Evolutionary conservation across 2,888 invertebrate genomes (phyloP), one percentile per base, ranked within the genome.

Genomic region (Matsumyia berberina): DNA sequence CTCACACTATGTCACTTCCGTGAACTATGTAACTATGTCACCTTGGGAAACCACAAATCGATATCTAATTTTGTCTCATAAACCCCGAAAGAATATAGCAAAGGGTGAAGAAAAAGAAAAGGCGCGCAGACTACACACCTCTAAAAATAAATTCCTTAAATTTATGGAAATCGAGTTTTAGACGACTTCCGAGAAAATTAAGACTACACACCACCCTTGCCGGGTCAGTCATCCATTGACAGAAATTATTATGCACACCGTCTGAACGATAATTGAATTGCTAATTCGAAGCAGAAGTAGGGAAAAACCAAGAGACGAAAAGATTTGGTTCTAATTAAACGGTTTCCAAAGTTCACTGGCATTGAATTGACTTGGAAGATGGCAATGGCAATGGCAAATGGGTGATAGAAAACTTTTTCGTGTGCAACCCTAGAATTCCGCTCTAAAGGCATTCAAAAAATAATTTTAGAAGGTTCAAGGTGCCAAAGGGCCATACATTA

Each of bases 1-100:
- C 67, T 73, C 37, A 64, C 67, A 69, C 33, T 57, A 35, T 51
- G 73, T 39, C 46, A 66, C 62, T 73, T 55, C 31, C 44, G 29
- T 11, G 42, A 42, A 42, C 69, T 44, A 66, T 46, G 31, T 33
- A 31, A 17, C 17, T 11, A 35, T 49, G 19, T 49, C 37, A 39
- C 37, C n/a, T n/a, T n/a, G 9, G 12, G 0, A 67, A 35, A 62
- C 53, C 66, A 31, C 62, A n/a, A 83, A 83, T 83, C 83, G 69
- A 83, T 83, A 78, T 83, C 79, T 74, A 83, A 83, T 78, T 83
- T 78, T 69, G 69, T 78, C 69, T 33, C 42, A 24, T 24, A 24
- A 69, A 74, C 37, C 60, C 51, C 42, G 51, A 39, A 24, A 46
- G 53, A 60, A 82, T 33, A 64, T n/a, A 64, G 39, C 24, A 35